Evolutionary conservation across 2,797 vertebrate genomes (phyloP).

Genomic region (Luscinia megarhynchos): DNA sequence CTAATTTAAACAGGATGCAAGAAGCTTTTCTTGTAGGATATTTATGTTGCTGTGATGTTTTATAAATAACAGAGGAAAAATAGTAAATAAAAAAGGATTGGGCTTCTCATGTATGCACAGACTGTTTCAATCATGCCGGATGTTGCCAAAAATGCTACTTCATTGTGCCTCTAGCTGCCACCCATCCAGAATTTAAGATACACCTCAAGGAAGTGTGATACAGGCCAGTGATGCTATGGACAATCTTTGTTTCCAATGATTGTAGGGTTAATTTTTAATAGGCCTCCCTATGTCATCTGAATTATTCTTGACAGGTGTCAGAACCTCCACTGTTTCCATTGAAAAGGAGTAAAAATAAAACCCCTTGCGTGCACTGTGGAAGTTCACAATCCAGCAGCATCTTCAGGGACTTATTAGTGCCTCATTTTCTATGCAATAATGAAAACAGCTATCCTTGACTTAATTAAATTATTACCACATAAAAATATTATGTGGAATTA

Average conservation of each 20-base stretch:
- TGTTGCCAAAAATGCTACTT: not conserved
- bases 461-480: not conserved
- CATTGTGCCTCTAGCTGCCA: not conserved
- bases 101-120: not conserved
- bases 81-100: not conserved
- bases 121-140: not conserved
- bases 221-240: accelerated
- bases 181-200: not conserved
- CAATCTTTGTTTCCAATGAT: not conserved
- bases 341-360: not conserved
- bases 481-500: not conserved
- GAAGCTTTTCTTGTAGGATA: constrained; percentile 10
- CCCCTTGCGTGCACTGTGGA: not conserved
- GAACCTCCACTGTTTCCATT: not conserved
- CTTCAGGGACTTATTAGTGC: not conserved
- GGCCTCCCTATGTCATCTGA: not conserved
- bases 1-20: constrained; percentile 37
- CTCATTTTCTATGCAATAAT: not conserved
- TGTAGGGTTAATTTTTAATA: not conserved
- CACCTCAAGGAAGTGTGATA: not conserved
- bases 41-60: not conserved
- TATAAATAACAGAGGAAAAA: constrained; percentile 27
- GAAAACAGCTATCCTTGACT: not conserved
- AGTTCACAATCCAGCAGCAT: not conserved
- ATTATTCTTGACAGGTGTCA: not conserved